phyloP scores from a whole-genome alignment of 2,113 vertebrate genomes.

The Hoplias malabaricus region DNA sequence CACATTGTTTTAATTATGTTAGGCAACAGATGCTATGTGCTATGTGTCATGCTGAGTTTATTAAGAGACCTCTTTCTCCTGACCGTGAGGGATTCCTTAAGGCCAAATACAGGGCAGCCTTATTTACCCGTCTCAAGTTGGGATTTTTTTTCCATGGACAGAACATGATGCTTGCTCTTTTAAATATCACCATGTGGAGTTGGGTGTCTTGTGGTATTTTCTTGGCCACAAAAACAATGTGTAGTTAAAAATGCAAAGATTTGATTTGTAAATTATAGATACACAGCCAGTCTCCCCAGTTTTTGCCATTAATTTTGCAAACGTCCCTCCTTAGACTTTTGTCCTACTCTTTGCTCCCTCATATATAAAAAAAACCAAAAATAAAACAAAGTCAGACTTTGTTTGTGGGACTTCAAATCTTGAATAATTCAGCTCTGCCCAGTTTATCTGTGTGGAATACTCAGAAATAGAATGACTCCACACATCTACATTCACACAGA shows the following conservation, averaged over 20 bases:
- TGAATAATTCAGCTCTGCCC: background rate
- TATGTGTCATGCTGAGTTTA: background rate
- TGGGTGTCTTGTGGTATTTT: background rate
- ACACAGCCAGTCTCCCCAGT: background rate
- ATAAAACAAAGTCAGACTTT: background rate
- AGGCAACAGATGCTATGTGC: background rate
- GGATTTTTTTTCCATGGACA: background rate
- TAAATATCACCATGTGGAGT: background rate
- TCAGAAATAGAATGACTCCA: background rate
- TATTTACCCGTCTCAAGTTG: background rate
- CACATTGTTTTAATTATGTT: background rate
- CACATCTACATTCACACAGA: background rate
- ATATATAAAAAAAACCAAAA: no score
- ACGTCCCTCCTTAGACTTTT: background rate
- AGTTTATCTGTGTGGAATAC: background rate
- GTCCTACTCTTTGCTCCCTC: background rate
- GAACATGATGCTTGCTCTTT: constrained; percentile 3
- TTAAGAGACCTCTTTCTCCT: background rate
- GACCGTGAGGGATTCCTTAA: background rate
- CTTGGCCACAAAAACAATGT: constrained; percentile 12
- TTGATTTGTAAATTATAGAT: constrained; percentile 8
- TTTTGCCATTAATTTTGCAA: background rate
- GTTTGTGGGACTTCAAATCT: background rate
- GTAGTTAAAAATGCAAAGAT: background rate
- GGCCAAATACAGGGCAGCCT: constrained; percentile 10